These are phyloP conservation scores for Deroplatys truncata DNA, from an alignment of 2,888 invertebrate species.

Conservation along the genomic window DNA sequence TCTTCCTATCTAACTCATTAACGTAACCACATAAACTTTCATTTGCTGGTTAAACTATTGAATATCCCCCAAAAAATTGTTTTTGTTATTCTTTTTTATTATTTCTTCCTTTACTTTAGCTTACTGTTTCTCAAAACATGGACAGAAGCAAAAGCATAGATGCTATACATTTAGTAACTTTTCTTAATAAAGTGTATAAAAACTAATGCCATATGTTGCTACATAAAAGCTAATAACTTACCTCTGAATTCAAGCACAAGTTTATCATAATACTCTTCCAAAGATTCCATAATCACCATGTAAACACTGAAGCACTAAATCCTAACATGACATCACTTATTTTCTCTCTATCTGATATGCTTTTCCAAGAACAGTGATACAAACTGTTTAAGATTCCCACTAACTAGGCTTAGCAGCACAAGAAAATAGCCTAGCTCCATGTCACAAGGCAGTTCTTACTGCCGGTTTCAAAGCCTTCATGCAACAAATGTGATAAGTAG, in stretches of 20 bases:
- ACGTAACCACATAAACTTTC: neutral
- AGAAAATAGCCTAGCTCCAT: neutral
- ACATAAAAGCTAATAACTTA: slow-evolving; percentile 34
- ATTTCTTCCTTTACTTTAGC: too few relatives aligned
- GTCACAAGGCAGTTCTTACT: neutral
- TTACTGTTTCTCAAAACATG: too few relatives aligned
- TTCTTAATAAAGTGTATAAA: too few relatives aligned
- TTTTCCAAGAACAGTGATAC: neutral
- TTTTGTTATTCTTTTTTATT: neutral
- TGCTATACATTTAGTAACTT: too few relatives aligned
- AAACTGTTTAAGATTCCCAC: neutral
- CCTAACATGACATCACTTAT: neutral
- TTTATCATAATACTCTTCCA: slow-evolving; percentile 51
- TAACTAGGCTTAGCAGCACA: neutral
- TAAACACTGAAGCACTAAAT: neutral
- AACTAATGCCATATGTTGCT: too few relatives aligned
- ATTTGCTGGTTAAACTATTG: too few relatives aligned
- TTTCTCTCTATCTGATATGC: neutral
- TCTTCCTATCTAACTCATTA: neutral
- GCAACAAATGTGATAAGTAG: neutral
- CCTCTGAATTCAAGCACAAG: slow-evolving; percentile 57
- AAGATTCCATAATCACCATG: slow-evolving; percentile 42
- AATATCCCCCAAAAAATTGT: too few relatives aligned
- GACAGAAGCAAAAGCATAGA: too few relatives aligned
- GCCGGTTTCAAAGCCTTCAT: neutral